These are phyloP conservation scores for Fissipunctia ypsillon DNA, from an alignment of 2,888 invertebrate genomes.

Conservation along the genomic window DNA sequence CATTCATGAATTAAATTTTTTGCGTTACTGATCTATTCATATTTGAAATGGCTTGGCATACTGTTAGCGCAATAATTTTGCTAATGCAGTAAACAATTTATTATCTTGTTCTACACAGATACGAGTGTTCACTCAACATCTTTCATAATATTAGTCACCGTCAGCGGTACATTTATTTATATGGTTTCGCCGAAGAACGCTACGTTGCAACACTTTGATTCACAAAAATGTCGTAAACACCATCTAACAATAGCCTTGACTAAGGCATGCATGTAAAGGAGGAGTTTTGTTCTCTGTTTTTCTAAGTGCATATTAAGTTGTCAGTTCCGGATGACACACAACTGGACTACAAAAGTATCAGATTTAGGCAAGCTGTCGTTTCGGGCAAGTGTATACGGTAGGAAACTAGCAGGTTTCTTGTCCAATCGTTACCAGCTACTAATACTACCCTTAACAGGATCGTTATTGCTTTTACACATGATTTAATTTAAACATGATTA, in stretches of 20 bases:
- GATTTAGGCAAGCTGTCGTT: slow-evolving; percentile 9
- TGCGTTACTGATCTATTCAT: slow-evolving; percentile 24
- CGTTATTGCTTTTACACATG: slow-evolving; percentile 11
- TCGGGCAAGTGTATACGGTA: background rate
- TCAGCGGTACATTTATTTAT: slow-evolving; percentile 64
- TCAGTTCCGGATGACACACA: slow-evolving; percentile 20
- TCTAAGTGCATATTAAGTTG: slow-evolving; percentile 40
- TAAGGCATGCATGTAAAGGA: slow-evolving; percentile 29
- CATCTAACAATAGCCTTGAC: slow-evolving; percentile 61
- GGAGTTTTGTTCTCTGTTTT: slow-evolving; percentile 28
- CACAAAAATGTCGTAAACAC: slow-evolving; percentile 65
- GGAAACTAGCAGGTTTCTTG: background rate
- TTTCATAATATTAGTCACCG: slow-evolving; percentile 69
- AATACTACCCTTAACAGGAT: background rate
- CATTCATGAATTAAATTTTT: slow-evolving; percentile 45
- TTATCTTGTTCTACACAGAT: slow-evolving; percentile 59
- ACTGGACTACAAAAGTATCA: slow-evolving; percentile 18
- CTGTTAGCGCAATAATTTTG: slow-evolving; percentile 47
- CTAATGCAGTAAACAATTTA: slow-evolving; percentile 58
- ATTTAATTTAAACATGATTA: slow-evolving; percentile 22
- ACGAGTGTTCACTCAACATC: slow-evolving; percentile 54
- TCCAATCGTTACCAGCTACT: background rate
- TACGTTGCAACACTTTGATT: slow-evolving; percentile 67
- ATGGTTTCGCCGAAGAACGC: slow-evolving; percentile 62
- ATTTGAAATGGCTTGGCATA: slow-evolving; percentile 25